Percentiles rank a stretch among this genome's conserved stretches.
Evolutionary conservation across 2,797 vertebrate genomes (phyloP).

Genomic region (Hippoglossus hippoglossus): DNA sequence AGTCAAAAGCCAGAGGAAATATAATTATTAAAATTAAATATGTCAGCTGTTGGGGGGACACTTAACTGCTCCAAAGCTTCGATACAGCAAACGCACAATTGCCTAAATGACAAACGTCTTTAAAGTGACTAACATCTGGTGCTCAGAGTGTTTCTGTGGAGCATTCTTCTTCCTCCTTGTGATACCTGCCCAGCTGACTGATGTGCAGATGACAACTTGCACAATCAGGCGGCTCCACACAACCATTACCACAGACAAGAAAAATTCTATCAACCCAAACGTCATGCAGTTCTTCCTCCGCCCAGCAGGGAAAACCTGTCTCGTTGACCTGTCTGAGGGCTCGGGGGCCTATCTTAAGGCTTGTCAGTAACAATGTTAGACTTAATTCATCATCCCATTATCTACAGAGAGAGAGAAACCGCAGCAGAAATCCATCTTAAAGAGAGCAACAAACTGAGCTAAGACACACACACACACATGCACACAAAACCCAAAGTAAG

Average conservation of each 20-base stretch:
- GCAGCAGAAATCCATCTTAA: neutral
- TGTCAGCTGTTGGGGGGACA: no score
- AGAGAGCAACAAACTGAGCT: slow-evolving; percentile 28
- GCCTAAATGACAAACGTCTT: no score
- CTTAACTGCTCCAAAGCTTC: no score
- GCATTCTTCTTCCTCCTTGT: no score
- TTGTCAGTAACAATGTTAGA: slow-evolving; percentile 76
- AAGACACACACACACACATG: slow-evolving; percentile 11
- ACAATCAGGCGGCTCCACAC: neutral
- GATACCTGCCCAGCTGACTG: no score
- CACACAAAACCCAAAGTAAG: slow-evolving; percentile 4
- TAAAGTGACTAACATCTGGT: no score
- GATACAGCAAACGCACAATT: no score
- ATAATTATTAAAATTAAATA: no score
- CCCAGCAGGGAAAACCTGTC: slow-evolving; percentile 55
- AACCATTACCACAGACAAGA: no score
- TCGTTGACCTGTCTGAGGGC: slow-evolving; percentile 43
- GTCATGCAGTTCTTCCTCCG: slow-evolving; percentile 36
- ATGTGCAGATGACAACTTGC: neutral
- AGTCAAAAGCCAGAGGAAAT: no score
- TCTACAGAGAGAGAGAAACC: slow-evolving; percentile 60
- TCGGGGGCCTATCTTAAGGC: slow-evolving; percentile 67
- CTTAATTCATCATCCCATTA: slow-evolving; percentile 78
- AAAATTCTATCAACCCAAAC: slow-evolving; percentile 24
- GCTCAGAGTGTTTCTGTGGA: no score